Percentiles rank a stretch among this genome's conserved stretches.
These are phyloP conservation scores for Mimas tiliae DNA, from an alignment of 2,888 invertebrate genomes.

Conservation along the genomic window DNA sequence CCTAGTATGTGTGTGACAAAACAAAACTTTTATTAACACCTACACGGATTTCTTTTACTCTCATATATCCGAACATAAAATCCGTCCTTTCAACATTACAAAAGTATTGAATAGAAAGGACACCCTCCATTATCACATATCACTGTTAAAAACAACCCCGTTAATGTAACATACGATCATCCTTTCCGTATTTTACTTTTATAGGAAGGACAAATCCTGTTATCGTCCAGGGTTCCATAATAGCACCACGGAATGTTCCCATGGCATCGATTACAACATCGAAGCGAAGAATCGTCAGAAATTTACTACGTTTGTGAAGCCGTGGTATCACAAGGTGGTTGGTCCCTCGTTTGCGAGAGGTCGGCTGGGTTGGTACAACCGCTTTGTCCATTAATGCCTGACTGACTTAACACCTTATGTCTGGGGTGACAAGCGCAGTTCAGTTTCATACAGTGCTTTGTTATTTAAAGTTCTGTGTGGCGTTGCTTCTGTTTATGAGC, in stretches of 20 bases:
- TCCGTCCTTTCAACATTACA: not conserved
- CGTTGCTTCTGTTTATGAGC: too few relatives aligned
- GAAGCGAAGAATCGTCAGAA: not conserved
- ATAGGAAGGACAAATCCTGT: constrained; percentile 57
- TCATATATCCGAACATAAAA: not conserved
- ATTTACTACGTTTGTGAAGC: too few relatives aligned
- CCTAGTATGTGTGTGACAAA: too few relatives aligned
- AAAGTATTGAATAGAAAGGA: constrained; percentile 3
- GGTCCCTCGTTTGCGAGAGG: too few relatives aligned
- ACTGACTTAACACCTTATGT: too few relatives aligned
- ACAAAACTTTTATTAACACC: too few relatives aligned
- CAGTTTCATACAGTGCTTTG: too few relatives aligned
- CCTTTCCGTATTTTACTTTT: constrained; percentile 62
- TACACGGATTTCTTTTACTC: not conserved
- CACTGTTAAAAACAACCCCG: constrained; percentile 30
- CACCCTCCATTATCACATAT: constrained; percentile 28
- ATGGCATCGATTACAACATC: not conserved
- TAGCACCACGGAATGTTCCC: constrained; percentile 39
- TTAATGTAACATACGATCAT: constrained; percentile 44
- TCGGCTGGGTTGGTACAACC: too few relatives aligned
- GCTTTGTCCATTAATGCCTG: too few relatives aligned
- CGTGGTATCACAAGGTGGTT: too few relatives aligned
- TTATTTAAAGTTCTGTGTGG: too few relatives aligned
- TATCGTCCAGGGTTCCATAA: constrained; percentile 61
- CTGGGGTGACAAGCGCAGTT: too few relatives aligned